Conservation (phyloP, 2,113 vertebrate genomes). For the Notechis scutatus region DNA sequence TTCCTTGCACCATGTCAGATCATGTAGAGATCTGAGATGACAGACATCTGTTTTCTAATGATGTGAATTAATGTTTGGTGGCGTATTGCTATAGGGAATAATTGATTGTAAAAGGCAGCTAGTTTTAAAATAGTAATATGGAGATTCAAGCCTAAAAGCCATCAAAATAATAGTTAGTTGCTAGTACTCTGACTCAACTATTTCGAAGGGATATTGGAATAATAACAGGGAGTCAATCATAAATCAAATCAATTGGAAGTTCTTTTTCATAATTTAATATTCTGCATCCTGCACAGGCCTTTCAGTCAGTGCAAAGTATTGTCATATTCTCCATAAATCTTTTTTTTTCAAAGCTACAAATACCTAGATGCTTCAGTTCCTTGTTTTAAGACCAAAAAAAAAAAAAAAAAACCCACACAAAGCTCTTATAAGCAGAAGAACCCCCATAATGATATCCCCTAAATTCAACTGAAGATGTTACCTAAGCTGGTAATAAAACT, state of each 20-base stretch:
- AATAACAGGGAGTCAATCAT: background rate
- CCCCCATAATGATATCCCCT: background rate
- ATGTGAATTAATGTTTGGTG: background rate
- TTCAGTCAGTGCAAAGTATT: background rate
- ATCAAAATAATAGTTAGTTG: background rate
- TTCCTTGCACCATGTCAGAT: background rate
- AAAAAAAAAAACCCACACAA: background rate
- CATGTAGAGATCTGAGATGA: background rate
- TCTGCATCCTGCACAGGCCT: background rate
- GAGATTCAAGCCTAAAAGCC: background rate
- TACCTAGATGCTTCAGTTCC: background rate
- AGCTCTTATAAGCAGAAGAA: background rate
- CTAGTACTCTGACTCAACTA: background rate
- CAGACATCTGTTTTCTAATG: background rate
- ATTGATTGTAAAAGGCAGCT: background rate
- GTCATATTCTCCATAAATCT: background rate
- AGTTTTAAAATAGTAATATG: background rate
- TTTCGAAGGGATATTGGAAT: background rate
- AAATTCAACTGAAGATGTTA: background rate
- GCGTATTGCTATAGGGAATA: background rate
- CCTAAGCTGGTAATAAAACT: background rate
- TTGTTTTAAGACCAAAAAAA: background rate
- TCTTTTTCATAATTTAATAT: background rate
- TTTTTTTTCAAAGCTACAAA: background rate
- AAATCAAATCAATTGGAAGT: background rate